A percentile compares a stretch with the other conserved stretches of the same genome.
Conservation (phyloP, 2,888 invertebrate species). For the Noctua pronuba region DNA sequence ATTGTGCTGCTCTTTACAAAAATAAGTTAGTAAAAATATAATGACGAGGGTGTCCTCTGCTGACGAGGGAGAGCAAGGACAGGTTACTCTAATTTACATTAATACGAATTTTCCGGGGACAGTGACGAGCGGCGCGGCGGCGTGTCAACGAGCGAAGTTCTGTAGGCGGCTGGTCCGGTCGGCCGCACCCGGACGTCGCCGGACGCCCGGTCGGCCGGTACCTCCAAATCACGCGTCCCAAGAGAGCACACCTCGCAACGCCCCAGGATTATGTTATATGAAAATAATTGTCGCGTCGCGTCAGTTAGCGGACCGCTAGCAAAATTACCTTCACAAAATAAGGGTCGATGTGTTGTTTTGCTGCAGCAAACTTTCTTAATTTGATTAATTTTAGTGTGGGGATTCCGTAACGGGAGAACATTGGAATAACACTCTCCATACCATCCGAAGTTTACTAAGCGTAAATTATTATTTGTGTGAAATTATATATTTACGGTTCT, state of each 20-base stretch:
- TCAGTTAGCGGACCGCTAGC: constrained; percentile 77
- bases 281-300: constrained; percentile 86
- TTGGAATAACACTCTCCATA: constrained; percentile 68
- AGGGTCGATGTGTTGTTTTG: constrained; percentile 81
- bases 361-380: constrained; percentile 81
- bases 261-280: constrained; percentile 87
- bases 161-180: constrained; percentile 55
- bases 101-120: constrained; percentile 80
- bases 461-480: constrained; percentile 54
- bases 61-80: constrained; percentile 77
- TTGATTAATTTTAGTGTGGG: constrained; percentile 82
- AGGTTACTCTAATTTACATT: constrained; percentile 82
- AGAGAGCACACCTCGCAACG: constrained; percentile 81
- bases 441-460: constrained; percentile 52
- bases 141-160: constrained; percentile 64
- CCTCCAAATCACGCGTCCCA: constrained; percentile 83
- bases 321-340: constrained; percentile 82
- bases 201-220: constrained; percentile 60
- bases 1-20: constrained; percentile 43
- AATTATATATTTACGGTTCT: constrained; percentile 52
- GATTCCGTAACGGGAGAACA: constrained; percentile 61
- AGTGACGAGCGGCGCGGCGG: constrained; percentile 73
- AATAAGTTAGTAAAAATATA: constrained; percentile 58
- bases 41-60: constrained; percentile 61
- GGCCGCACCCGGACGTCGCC: constrained; percentile 48